Conservation (phyloP, 2,888 invertebrate species). For the Erebia ligea region DNA sequence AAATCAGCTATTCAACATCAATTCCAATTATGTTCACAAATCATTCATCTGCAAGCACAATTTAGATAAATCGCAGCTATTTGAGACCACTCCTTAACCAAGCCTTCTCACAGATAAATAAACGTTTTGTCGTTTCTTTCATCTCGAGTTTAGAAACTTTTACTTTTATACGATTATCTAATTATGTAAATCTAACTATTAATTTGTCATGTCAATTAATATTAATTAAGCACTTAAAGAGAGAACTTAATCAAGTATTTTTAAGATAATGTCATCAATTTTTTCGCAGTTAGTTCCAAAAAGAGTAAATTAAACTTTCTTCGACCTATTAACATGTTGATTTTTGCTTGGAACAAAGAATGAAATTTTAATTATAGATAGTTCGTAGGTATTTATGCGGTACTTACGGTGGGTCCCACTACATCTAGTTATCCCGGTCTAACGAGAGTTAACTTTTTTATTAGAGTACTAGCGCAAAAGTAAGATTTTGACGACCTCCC, state of each 20-base stretch:
- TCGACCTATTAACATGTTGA: not conserved
- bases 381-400: too few species aligned
- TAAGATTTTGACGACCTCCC: too few species aligned
- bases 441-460: too few species aligned
- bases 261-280: not conserved
- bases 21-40: conserved; percentile 34
- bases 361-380: too few species aligned
- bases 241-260: conserved; percentile 13
- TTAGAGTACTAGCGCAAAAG: too few species aligned
- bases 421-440: too few species aligned
- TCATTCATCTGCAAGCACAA: conserved; percentile 34
- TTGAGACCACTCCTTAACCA: conserved; percentile 30
- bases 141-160: conserved; percentile 29
- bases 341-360: too few species aligned
- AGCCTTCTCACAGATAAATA: conserved; percentile 25
- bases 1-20: conserved; percentile 32
- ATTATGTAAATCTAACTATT: conserved; percentile 34
- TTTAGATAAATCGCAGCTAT: conserved; percentile 37
- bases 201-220: conserved; percentile 27
- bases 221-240: conserved; percentile 24
- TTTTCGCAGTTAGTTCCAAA: not conserved
- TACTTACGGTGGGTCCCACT: too few species aligned
- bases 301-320: not conserved
- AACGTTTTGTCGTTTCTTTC: conserved; percentile 33
- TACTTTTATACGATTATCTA: conserved; percentile 32